phyloP scores from a whole-genome alignment of 2,888 invertebrate genomes.

The Steinernema scapterisci region DNA sequence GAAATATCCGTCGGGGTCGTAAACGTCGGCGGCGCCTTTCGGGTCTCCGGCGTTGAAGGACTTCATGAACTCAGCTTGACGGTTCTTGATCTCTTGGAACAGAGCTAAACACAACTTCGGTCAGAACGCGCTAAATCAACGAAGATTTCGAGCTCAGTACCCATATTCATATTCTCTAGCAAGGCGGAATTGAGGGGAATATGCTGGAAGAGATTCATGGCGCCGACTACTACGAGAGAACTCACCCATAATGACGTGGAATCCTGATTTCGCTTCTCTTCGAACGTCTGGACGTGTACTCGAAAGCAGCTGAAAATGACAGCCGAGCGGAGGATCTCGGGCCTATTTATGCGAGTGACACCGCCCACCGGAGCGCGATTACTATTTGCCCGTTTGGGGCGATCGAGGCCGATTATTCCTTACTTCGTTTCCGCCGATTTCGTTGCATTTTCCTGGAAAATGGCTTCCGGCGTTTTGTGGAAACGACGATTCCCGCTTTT shows the following conservation, averaged over 20 bases:
- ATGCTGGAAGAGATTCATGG: constrained; percentile 61
- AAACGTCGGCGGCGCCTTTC: constrained; percentile 52
- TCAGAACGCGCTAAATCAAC: no score
- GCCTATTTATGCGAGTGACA: not conserved
- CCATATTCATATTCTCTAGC: constrained; percentile 59
- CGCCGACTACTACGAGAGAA: not conserved
- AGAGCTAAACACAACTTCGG: constrained; percentile 55
- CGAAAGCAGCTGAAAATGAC: constrained; percentile 20
- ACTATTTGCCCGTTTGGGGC: not conserved
- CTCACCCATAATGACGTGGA: constrained; percentile 34
- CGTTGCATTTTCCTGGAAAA: not conserved
- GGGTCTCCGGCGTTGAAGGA: constrained; percentile 67
- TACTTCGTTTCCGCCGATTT: constrained; percentile 11
- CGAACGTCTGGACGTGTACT: not conserved
- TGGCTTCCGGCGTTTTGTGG: constrained; percentile 11
- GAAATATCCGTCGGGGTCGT: constrained; percentile 67
- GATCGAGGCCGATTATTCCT: not conserved
- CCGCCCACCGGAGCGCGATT: constrained; percentile 21
- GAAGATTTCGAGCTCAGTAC: constrained; percentile 41
- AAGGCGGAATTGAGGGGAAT: constrained; percentile 62
- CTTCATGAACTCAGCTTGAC: constrained; percentile 66
- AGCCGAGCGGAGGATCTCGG: not conserved
- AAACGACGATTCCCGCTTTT: not conserved
- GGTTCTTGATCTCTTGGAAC: constrained; percentile 66
- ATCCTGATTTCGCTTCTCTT: constrained; percentile 2